These are phyloP conservation scores for Corvus moneduloides DNA, from an alignment of 2,113 vertebrate genomes.

Conservation along the genomic window DNA sequence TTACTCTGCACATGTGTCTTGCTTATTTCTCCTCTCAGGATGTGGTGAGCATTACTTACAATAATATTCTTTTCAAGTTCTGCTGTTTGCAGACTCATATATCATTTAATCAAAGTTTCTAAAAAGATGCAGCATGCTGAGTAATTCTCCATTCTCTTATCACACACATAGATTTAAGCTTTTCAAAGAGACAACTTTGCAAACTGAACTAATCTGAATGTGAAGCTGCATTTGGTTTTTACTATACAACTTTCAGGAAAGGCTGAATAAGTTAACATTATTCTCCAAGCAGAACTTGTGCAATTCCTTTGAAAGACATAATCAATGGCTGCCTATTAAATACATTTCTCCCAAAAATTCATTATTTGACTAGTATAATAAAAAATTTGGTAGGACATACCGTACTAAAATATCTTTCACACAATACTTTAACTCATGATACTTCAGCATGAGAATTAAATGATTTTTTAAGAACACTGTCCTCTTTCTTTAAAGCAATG, in stretches of 20 bases:
- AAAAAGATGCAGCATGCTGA: not conserved
- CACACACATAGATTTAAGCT: not conserved
- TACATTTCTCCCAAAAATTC: not conserved
- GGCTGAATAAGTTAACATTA: not conserved
- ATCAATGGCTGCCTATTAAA: not conserved
- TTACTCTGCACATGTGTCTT: not conserved
- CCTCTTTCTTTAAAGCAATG: not conserved
- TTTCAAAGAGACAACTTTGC: not conserved
- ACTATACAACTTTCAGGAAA: not conserved
- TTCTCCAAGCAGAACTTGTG: not conserved
- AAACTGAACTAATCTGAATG: not conserved
- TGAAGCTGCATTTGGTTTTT: not conserved
- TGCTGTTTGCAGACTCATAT: not conserved
- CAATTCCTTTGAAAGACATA: not conserved
- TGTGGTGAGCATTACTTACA: not conserved
- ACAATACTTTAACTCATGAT: not conserved
- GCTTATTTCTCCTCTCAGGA: not conserved
- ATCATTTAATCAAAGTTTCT: not conserved
- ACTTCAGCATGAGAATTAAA: not conserved
- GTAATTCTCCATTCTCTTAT: not conserved
- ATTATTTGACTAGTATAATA: not conserved
- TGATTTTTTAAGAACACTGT: not conserved
- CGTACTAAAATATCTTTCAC: not conserved
- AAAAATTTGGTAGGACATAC: not conserved
- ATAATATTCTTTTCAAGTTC: not conserved